Percentiles rank a stretch among this genome's conserved stretches.
Conservation (phyloP, 2,797 vertebrate genomes). For the Pogoniulus pusillus region DNA sequence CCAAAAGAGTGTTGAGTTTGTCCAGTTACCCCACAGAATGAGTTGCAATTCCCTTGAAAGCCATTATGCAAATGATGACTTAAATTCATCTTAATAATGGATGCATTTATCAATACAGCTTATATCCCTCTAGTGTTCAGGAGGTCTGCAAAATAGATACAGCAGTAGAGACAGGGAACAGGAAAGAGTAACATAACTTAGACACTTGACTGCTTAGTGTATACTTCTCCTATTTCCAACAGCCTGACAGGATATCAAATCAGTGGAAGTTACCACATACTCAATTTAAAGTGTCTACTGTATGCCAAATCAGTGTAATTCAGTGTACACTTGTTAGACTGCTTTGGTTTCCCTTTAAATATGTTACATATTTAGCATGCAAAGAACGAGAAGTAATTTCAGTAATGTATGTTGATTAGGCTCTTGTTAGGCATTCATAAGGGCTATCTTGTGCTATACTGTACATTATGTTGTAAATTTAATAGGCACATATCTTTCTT, state of each 20-base stretch:
- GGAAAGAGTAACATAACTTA: neutral
- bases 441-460: conserved; percentile 5
- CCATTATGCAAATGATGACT: neutral
- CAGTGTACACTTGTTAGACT: neutral
- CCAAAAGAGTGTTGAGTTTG: neutral
- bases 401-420: conserved; percentile 35
- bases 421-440: conserved; percentile 55
- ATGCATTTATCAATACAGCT: neutral
- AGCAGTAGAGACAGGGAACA: neutral
- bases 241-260: neutral
- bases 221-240: neutral
- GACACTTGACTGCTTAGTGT: neutral
- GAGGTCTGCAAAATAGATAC: neutral
- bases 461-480: neutral
- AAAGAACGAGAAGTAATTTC: conserved; percentile 55
- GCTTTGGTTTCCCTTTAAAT: conserved; percentile 26
- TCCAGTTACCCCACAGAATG: neutral
- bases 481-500: neutral
- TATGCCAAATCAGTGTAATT: conserved; percentile 8
- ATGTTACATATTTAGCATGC: neutral
- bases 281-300: neutral
- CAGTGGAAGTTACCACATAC: neutral
- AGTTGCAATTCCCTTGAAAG: neutral
- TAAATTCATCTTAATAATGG: neutral
- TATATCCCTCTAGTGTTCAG: neutral